Percentiles rank a stretch among this genome's conserved stretches.
phyloP scores from a whole-genome alignment of 2,797 vertebrate genomes.

The Myotis pilosus region DNA sequence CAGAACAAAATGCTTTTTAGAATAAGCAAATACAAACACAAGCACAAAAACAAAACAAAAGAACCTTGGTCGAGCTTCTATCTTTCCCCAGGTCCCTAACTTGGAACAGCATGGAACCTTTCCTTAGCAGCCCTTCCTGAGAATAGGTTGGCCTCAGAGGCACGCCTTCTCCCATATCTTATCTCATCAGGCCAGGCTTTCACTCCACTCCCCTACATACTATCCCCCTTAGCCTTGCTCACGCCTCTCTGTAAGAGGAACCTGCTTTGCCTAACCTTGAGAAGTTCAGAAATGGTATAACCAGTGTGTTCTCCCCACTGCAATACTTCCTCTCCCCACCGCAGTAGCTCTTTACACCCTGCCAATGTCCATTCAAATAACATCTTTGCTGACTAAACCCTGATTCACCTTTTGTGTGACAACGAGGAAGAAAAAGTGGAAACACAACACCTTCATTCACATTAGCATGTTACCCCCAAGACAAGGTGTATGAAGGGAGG shows the following conservation, averaged over 20 bases:
- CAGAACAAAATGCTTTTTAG: background rate
- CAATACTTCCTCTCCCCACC: background rate
- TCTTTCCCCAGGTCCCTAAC: background rate
- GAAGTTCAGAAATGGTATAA: background rate
- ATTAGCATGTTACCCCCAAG: background rate
- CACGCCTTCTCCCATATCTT: background rate
- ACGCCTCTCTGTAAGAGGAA: background rate
- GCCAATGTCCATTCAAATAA: background rate
- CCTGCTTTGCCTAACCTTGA: background rate
- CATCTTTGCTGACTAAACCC: background rate
- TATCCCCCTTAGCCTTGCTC: background rate
- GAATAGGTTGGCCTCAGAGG: background rate
- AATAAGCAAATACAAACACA: background rate
- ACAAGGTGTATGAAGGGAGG: background rate
- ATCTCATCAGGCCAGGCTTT: background rate
- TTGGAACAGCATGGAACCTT: rapidly evolving
- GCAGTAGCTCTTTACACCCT: background rate
- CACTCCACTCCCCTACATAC: background rate
- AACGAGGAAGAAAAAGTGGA: background rate
- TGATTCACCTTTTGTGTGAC: background rate
- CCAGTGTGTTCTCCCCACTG: background rate
- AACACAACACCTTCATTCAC: background rate
- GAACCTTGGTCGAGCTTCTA: background rate
- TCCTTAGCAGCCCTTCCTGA: background rate
- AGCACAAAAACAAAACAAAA: background rate